Base-by-base conservation (phyloP, 2,113 vertebrate genomes). In the Ptychochromis oligacanthus region DNA sequence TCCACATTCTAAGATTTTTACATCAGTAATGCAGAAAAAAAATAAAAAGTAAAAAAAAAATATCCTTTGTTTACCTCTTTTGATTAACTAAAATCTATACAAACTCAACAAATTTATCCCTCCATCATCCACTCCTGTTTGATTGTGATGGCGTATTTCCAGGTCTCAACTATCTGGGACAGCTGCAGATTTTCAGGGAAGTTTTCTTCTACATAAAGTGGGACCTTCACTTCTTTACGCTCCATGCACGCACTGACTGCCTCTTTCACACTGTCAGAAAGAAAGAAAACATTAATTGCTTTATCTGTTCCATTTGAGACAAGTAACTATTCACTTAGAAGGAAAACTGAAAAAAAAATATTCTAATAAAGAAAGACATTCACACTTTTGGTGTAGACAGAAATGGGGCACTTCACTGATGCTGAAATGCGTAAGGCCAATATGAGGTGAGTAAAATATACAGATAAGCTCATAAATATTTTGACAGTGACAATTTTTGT, bases 121-220 rank as follows among this genome's bases (percentile, higher is more conserved):
- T 78, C 34, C 18, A 2, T 83, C 77, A 83, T 80, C 59, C 84
- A 92, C 22, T 95, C 93, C 7, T 87, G 78, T 49, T 93, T 97
- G 82, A 95, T 90, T 2, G 13, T 1, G 1, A 96, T 93, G 0
- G 94, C 93, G 0, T 87, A 84, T 83, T 94, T 96, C 97, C 97
- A 98, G 0, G 95, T 94, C 0, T 93, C 92, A 1, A 95, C 28
- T 7, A 94, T 95, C 0, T 92, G 95, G 1, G 92, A 92, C 36
- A 98, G 91, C 1, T 46, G 5, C 22, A 98, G 95, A 12, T 93
- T 75, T 0, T 95, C 83, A 0, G 97, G 97, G 85, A 98, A 95
- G 7, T 76, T 5, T 0, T 86, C 86, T 0, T 96, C 65, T 61
- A 97, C 22, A 0, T 95, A 96, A 0, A 3, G 0, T 20, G 75